A percentile compares a stretch with the other conserved stretches of the same genome.
Conservation (phyloP, 2,797 vertebrate species). For the Limnodromus scolopaceus region DNA sequence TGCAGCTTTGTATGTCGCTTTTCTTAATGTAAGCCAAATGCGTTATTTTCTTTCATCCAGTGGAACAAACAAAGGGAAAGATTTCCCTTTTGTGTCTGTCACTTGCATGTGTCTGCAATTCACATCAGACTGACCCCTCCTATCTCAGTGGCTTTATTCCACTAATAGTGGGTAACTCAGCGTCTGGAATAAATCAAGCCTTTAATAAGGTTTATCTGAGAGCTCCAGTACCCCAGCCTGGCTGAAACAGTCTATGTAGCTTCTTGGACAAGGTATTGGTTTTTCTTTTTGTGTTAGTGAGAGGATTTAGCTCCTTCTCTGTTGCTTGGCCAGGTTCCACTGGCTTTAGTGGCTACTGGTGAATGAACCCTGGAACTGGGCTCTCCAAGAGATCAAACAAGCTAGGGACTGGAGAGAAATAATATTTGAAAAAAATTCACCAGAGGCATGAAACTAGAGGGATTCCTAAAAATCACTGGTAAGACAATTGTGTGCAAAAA, state of each 20-base stretch:
- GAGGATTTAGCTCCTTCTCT: neutral
- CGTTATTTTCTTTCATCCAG: neutral
- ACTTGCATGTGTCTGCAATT: neutral
- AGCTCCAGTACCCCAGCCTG: neutral
- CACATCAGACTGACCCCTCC: too few species aligned
- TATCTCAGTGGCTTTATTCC: neutral
- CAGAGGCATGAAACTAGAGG: neutral
- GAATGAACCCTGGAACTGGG: neutral
- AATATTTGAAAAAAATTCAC: neutral
- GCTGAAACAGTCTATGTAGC: neutral
- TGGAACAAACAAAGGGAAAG: neutral
- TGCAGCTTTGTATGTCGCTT: neutral
- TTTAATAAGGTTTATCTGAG: neutral
- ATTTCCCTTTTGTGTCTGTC: neutral
- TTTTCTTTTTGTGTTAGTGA: neutral
- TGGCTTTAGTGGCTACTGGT: neutral
- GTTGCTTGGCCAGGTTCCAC: neutral
- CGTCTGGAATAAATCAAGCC: neutral
- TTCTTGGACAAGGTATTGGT: neutral
- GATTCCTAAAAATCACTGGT: neutral
- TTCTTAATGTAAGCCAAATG: neutral
- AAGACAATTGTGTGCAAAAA: neutral
- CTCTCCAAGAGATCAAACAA: neutral
- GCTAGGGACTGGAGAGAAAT: neutral
- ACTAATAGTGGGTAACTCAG: neutral